phyloP scores from a whole-genome alignment of 53 echinoderm and acorn worm genomes.

The Crossaster papposus region DNA sequence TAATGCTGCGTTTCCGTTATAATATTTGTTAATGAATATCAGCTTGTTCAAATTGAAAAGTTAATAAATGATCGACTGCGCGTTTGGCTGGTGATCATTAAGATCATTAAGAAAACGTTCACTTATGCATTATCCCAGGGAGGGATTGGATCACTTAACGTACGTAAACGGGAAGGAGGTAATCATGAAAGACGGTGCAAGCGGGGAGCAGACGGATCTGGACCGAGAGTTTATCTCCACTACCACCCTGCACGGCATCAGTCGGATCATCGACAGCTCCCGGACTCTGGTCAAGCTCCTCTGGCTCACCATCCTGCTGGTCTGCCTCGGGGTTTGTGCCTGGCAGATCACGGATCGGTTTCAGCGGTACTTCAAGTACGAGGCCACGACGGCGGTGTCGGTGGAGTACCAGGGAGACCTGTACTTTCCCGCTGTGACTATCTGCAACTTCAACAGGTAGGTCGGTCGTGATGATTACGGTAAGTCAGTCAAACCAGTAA shows the following conservation, averaged over 20 bases:
- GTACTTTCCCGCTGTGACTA: conserved; percentile 68
- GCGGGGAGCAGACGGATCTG: background rate
- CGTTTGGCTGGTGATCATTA: too few relatives aligned
- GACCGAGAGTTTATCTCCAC: conserved; percentile 60
- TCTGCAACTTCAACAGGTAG: conserved; percentile 77
- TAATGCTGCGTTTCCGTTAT: background rate
- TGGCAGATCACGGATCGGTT: conserved; percentile 63
- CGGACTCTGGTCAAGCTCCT: background rate
- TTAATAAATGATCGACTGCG: too few relatives aligned
- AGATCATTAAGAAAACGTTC: too few relatives aligned
- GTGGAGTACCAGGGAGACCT: conserved; percentile 34
- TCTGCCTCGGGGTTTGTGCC: conserved; percentile 39
- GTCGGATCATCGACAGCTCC: background rate
- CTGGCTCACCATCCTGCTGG: conserved; percentile 45
- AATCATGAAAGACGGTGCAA: background rate
- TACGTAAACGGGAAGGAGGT: background rate
- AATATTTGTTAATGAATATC: background rate
- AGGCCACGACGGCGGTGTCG: conserved; percentile 45
- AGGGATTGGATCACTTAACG: background rate
- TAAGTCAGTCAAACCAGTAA: too few relatives aligned
- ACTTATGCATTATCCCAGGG: background rate
- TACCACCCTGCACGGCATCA: conserved; percentile 64
- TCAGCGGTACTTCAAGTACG: conserved; percentile 20
- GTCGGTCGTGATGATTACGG: too few relatives aligned
- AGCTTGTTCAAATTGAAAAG: background rate